Conservation (phyloP, 1,140 invertebrate genomes). For the Pseudomyrmex pallidus region DNA sequence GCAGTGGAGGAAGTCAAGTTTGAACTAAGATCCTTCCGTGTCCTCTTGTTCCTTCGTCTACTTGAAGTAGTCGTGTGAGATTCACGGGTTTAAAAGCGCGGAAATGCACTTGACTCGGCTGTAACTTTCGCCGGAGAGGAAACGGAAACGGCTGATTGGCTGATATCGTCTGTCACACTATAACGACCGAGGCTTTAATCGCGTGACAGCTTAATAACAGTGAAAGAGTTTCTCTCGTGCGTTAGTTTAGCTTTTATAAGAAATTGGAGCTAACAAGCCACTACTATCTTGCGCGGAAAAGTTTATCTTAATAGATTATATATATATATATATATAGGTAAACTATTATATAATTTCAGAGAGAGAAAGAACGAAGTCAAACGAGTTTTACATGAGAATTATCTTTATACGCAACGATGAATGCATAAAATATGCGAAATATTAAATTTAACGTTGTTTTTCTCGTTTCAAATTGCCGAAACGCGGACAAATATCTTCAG, state of each 20-base stretch:
- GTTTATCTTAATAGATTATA: neutral
- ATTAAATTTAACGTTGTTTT: conserved; percentile 28
- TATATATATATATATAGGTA: neutral
- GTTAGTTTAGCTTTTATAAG: neutral
- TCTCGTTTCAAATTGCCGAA: conserved; percentile 63
- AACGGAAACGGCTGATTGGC: conserved; percentile 56
- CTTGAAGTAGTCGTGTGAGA: conserved; percentile 64
- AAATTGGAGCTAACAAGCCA: neutral
- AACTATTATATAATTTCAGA: neutral
- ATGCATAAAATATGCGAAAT: conserved; percentile 1
- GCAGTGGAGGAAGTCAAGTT: conserved; percentile 32
- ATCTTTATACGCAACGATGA: neutral
- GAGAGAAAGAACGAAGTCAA: neutral
- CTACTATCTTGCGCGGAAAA: neutral
- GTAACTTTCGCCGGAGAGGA: conserved; percentile 37
- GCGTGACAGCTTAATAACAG: conserved; percentile 8
- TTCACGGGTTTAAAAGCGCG: conserved; percentile 62
- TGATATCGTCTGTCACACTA: conserved; percentile 44
- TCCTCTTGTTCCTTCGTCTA: neutral
- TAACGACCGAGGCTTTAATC: conserved; percentile 30
- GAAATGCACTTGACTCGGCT: conserved; percentile 16
- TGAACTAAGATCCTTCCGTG: conserved; percentile 34
- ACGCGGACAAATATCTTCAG: conserved; percentile 58
- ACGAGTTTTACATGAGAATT: neutral
- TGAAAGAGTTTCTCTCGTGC: neutral